A percentile compares a stretch with the other conserved stretches of the same genome.
Conservation (phyloP, 2,888 invertebrate genomes). For the Apamea sordens region DNA sequence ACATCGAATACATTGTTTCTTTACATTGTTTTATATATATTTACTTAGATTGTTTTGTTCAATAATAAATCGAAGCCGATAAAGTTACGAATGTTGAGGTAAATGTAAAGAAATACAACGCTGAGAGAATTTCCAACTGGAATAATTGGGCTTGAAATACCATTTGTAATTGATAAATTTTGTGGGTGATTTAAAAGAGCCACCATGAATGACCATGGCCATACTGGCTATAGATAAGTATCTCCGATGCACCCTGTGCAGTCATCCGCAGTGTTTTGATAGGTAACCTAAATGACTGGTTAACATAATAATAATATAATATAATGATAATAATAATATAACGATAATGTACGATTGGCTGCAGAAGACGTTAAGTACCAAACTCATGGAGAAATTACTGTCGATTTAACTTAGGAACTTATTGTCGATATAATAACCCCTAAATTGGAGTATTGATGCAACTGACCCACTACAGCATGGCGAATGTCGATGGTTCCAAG, state of each 20-base stretch:
- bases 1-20: not conserved
- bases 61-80: not conserved
- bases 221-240: not conserved
- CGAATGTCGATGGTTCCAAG: not conserved
- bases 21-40: not conserved
- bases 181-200: not conserved
- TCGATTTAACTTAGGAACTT: not conserved
- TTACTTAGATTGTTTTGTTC: not conserved
- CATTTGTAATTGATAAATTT: not conserved
- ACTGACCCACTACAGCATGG: no score
- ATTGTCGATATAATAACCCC: not conserved
- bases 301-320: no score
- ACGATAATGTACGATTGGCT: not conserved
- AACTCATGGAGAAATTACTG: not conserved
- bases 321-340: no score
- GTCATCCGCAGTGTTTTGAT: not conserved
- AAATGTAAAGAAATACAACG: conserved; percentile 17
- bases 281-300: not conserved
- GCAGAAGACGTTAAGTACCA: not conserved
- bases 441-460: not conserved
- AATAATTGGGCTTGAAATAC: not conserved
- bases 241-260: not conserved
- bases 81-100: not conserved
- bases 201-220: not conserved
- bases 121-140: conserved; percentile 2